A percentile compares a stretch with the other conserved stretches of the same genome.
Conservation (phyloP, 2,888 invertebrate species). For the Bruchidius siliquastri region DNA sequence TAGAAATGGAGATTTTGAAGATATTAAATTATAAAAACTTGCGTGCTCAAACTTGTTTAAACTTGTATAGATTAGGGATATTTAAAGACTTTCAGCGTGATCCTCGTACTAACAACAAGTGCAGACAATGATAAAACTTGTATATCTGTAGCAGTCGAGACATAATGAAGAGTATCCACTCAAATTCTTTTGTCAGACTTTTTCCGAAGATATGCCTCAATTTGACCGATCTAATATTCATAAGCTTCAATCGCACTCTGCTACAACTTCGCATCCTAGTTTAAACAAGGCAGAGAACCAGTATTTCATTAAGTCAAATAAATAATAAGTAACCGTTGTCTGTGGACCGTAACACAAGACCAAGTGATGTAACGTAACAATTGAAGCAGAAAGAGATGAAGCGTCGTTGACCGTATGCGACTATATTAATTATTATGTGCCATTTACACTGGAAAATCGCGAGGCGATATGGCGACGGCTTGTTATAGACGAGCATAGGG, state of each 20-base stretch:
- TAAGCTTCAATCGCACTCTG: neutral
- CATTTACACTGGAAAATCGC: neutral
- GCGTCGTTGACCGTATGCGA: slow-evolving; percentile 7
- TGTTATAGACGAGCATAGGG: slow-evolving; percentile 4
- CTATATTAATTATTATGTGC: slow-evolving; percentile 7
- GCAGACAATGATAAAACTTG: no score
- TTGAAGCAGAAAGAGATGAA: slow-evolving; percentile 24
- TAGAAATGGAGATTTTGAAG: no score
- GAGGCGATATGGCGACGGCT: neutral
- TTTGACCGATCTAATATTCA: neutral
- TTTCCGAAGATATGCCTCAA: neutral
- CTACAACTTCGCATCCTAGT: neutral
- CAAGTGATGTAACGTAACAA: slow-evolving; percentile 18
- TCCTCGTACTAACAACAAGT: no score
- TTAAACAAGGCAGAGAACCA: neutral
- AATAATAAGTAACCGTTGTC: slow-evolving; percentile 19
- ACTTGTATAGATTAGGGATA: no score
- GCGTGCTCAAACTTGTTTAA: no score
- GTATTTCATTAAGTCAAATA: slow-evolving; percentile 15
- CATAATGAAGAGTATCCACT: no score
- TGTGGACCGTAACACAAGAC: slow-evolving; percentile 20
- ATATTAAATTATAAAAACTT: no score
- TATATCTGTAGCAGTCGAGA: no score
- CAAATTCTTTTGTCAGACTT: neutral
- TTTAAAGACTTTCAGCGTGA: no score